Base-by-base conservation (phyloP, 2,113 vertebrate species). In the Petaurus breviceps region DNA sequence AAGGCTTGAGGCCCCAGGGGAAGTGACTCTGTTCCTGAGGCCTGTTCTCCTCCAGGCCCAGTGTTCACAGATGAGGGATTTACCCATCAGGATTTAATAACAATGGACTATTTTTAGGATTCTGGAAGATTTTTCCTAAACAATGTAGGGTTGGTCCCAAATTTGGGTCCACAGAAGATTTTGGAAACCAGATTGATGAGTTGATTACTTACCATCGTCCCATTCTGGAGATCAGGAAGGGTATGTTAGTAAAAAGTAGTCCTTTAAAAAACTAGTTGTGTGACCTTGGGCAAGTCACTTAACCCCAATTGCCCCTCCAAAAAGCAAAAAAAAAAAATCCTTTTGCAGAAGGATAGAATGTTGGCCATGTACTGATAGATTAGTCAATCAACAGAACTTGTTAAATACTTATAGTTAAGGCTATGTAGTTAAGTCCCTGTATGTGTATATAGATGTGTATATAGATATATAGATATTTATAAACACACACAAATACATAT, bases 31-130 rank as follows among this genome's bases (percentile, higher is more conserved):
- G 25, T 51, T 50, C 43, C 89, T 51, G 28, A 90, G 90, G 46
- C 5, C 90, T 49, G 94, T 94, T 54, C 77, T 12, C 94, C 92
- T 97, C 92, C 96, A 94, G 95, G 96, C 92, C 95, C 93, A 46
- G 57, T 94, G 92, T 98, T 96, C 96, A 94, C 95, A 91, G 37
- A 93, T 57, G 90, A 92, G 77, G 91, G 93, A 57, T 49, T n/a
- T 0, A 2, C 2, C 6, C 92, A 93, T 51, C 26, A 89, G 92
- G 49, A 94, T 68, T 94, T 0, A 0, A 47, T 4, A 50, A 46
- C 37, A 55, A 37, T 77, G 53, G 61, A n/a, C 53, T 55, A 31
- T 26, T 0, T 0, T 0, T 92, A 90, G 0, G 94, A 93, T 53
- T 92, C 77, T 91, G 89, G 95, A 57, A 93, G 25, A 37, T 77